Base-by-base conservation (phyloP, 2,888 invertebrate species). In the Megastigmus dorsalis region DNA sequence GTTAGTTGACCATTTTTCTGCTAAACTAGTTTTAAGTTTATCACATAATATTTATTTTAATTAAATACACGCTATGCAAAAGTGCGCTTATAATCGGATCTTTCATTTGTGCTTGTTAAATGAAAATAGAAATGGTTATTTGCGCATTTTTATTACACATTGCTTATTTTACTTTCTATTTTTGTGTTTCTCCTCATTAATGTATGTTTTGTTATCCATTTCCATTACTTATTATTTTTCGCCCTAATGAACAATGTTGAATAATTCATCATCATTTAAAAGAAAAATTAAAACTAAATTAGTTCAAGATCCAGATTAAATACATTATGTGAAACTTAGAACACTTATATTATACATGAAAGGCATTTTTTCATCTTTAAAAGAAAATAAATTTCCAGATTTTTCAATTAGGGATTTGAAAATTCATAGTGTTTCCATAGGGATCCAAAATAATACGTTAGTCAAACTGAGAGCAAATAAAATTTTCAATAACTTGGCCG, bases 1-100 rank as follows among this genome's bases (percentile, higher is more conserved):
- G 84, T 85, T 85, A 85, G 84, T 83, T 77, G 68, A 75, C 75
- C 75, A 75, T 75, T 72, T 75, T 75, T 75, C 75, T 48, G 45
- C 26, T 33, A 13, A 60, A 69, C 20, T 55, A 57, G 7, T 55
- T 63, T 68, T 74, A 63, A 63, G 28, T 57, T 62, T 13, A 74
- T 4, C 66, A 54, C 50, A 20, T 10, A 20, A 28, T 72, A 62
- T 63, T 73, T 67, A 30, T 38, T 18, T 38, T 26, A 41, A 28
- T n/a, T n/a, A n/a, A 26, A 13, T 30, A 62, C 23, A 54, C 26
- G 28, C 38, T 20, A 3, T 54, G 15, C 15, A 54, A 45, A 62
- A 67, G 60, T 70, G 70, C 63, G 69, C 4, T 38, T 26, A n/a
- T n/a, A n/a, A n/a, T n/a, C n/a, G n/a, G n/a, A n/a, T n/a, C n/a